Conservation (phyloP, 1,140 invertebrate species). For the Temnothorax longispinosus region DNA sequence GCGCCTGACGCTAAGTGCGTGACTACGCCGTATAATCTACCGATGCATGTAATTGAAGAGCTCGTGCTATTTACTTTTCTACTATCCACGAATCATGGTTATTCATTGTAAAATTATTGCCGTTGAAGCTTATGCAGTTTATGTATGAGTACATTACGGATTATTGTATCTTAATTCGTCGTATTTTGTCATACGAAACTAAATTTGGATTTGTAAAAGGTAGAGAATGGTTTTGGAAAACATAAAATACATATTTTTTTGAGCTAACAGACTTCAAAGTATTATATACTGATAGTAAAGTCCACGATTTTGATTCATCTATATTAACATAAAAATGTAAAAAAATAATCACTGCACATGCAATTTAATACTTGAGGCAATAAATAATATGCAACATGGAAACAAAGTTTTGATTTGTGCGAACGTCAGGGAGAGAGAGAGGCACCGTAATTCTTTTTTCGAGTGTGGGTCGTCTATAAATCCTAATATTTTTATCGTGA, state of each 20-base stretch:
- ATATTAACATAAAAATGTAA: conserved; percentile 8
- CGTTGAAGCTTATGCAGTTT: not conserved
- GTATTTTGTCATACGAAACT: not conserved
- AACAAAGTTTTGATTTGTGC: not conserved
- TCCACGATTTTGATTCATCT: not conserved
- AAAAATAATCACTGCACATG: not conserved
- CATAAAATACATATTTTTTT: not conserved
- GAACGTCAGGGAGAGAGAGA: not conserved
- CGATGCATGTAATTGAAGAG: conserved; percentile 18
- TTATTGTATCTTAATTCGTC: not conserved
- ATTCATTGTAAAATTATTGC: not conserved
- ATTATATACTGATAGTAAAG: no score
- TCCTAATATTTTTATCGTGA: conserved; percentile 45
- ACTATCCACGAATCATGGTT: not conserved
- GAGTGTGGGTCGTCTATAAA: conserved; percentile 6
- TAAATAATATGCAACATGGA: conserved; percentile 19
- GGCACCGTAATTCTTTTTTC: conserved; percentile 1
- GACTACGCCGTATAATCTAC: conserved; percentile 62
- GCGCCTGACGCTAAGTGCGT: conserved; percentile 67
- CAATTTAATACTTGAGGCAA: conserved; percentile 4
- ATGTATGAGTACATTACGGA: not conserved
- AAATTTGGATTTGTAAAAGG: not conserved
- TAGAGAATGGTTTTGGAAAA: not conserved
- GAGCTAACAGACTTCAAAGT: not conserved
- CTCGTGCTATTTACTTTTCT: conserved; percentile 18